Conservation (phyloP, 2,797 vertebrate species). For the Australoheros facetus region DNA sequence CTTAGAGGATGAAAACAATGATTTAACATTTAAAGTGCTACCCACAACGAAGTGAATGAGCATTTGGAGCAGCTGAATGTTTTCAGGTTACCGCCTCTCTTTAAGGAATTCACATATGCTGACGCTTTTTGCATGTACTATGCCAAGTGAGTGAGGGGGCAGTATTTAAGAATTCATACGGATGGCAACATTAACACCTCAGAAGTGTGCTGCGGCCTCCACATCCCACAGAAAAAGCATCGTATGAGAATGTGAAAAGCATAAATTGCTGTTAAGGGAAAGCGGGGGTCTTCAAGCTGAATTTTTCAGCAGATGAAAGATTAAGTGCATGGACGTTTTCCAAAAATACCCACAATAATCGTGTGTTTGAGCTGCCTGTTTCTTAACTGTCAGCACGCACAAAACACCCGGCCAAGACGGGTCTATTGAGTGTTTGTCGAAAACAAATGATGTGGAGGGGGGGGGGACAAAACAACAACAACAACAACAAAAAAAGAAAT, state of each 20-base stretch:
- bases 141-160: slow-evolving; percentile 59
- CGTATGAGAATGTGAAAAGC: slow-evolving; percentile 56
- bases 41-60: slow-evolving; percentile 57
- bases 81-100: slow-evolving; percentile 46
- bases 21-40: slow-evolving; percentile 69
- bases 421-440: slow-evolving; percentile 74
- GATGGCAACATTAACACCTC: slow-evolving; percentile 67
- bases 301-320: slow-evolving; percentile 80
- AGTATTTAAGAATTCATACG: slow-evolving; percentile 58
- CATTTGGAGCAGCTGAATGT: slow-evolving; percentile 58
- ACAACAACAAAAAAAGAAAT: slow-evolving; percentile 46
- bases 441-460: slow-evolving; percentile 65
- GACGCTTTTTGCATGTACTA: slow-evolving; percentile 31
- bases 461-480: too few species aligned
- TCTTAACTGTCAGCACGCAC: slow-evolving; percentile 75
- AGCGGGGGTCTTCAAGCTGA: slow-evolving; percentile 45
- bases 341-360: slow-evolving; percentile 78
- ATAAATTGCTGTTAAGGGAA: slow-evolving; percentile 61
- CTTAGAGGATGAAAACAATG: slow-evolving; percentile 73
- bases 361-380: slow-evolving; percentile 68
- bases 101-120: slow-evolving; percentile 48
- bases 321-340: slow-evolving; percentile 77
- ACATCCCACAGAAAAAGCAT: slow-evolving; percentile 57
- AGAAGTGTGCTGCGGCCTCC: slow-evolving; percentile 58
- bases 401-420: slow-evolving; percentile 67